Conservation (phyloP, 2,888 invertebrate species). For the Meteorus colon region DNA sequence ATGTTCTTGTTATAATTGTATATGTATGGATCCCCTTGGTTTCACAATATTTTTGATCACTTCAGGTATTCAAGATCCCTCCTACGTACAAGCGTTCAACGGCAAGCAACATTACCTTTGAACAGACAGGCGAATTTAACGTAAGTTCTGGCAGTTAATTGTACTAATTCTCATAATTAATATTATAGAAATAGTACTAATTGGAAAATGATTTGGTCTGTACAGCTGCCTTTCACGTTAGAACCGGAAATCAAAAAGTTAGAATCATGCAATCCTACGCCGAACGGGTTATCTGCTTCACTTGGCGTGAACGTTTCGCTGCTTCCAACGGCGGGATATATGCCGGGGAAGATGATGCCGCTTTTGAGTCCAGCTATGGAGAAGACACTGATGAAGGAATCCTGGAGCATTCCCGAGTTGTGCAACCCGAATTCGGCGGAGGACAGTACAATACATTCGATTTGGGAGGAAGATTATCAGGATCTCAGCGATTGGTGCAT, state of each 20-base stretch:
- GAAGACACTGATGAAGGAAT: conserved; percentile 56
- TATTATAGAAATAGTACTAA: not conserved
- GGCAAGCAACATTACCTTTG: conserved; percentile 72
- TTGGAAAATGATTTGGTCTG: conserved; percentile 18
- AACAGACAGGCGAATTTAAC: conserved; percentile 66
- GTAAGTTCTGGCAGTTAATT: conserved; percentile 58
- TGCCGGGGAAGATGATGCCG: conserved; percentile 54
- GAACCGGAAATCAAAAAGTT: conserved; percentile 52
- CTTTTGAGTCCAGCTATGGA: conserved; percentile 64
- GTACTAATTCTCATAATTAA: not conserved
- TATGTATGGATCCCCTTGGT: not conserved
- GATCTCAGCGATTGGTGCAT: conserved; percentile 79
- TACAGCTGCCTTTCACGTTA: conserved; percentile 48
- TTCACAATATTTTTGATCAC: conserved; percentile 10
- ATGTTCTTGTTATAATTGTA: not conserved
- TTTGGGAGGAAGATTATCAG: conserved; percentile 80
- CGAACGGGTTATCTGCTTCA: conserved; percentile 65
- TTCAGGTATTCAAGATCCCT: conserved; percentile 70
- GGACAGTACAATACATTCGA: conserved; percentile 51
- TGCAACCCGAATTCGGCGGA: conserved; percentile 48
- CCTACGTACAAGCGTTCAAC: conserved; percentile 68
- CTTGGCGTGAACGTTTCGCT: conserved; percentile 70
- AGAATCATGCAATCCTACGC: conserved; percentile 67
- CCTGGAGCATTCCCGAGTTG: conserved; percentile 44
- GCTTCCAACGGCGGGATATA: conserved; percentile 50